Conservation (phyloP, 2,888 invertebrate genomes). For the Julus scandinavius region DNA sequence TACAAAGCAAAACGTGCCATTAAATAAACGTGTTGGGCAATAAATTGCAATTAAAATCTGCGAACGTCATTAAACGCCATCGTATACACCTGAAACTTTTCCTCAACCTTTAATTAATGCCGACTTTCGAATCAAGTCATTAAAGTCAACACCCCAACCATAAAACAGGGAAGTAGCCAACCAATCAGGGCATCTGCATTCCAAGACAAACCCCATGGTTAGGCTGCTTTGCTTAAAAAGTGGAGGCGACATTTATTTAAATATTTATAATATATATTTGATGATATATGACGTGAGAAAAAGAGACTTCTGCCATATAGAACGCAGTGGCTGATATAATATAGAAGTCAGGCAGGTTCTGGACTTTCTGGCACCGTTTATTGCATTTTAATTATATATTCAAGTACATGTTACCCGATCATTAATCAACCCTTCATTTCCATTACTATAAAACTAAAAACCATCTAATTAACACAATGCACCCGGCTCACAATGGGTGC, state of each 20-base stretch:
- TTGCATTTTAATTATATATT: not conserved
- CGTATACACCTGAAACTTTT: not conserved
- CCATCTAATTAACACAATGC: not conserved
- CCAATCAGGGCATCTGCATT: not conserved
- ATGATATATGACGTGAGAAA: too few relatives aligned
- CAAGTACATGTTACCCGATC: not conserved
- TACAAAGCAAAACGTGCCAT: not conserved
- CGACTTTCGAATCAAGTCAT: not conserved
- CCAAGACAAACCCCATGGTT: not conserved
- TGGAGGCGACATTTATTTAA: not conserved
- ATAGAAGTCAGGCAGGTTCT: not conserved
- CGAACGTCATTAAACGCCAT: slow-evolving; percentile 15
- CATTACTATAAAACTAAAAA: not conserved
- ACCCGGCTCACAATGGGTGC: not conserved
- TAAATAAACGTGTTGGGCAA: slow-evolving; percentile 31
- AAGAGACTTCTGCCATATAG: too few relatives aligned
- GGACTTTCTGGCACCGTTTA: not conserved
- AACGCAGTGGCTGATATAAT: not conserved
- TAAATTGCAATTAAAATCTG: slow-evolving; percentile 34
- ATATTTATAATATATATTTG: not conserved
- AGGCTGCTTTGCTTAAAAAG: not conserved
- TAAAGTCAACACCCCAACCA: slow-evolving; percentile 36
- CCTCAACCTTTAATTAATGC: not conserved
- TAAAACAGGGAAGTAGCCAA: not conserved
- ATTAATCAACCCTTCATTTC: not conserved